Percentiles rank a stretch among this genome's conserved stretches.
Evolutionary conservation across 2,113 vertebrate species (phyloP).

Genomic region (Amblyopsis rosae): DNA sequence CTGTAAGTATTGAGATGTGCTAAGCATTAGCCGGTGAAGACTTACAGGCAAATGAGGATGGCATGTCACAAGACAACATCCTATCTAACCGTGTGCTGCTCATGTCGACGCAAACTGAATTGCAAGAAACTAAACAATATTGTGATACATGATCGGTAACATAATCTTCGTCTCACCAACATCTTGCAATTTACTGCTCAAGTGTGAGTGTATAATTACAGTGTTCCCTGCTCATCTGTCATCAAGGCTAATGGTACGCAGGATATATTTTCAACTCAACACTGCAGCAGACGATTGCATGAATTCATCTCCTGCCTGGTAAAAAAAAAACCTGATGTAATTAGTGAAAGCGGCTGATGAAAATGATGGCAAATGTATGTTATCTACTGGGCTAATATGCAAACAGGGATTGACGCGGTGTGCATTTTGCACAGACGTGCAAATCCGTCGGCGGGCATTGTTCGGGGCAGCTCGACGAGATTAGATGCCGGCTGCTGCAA

Average conservation of each 20-base stretch:
- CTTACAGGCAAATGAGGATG: constrained; percentile 34
- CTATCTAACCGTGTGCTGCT: constrained; percentile 8
- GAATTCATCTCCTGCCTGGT: too few relatives aligned
- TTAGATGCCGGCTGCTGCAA: constrained; percentile 6
- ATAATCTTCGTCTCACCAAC: neutral
- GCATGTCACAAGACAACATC: constrained; percentile 21
- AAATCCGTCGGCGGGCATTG: neutral
- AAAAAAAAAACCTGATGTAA: too few relatives aligned
- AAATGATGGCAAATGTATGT: too few relatives aligned
- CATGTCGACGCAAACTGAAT: constrained; percentile 5
- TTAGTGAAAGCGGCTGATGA: too few relatives aligned
- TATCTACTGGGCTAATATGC: neutral
- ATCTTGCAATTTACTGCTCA: neutral
- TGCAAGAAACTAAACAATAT: neutral
- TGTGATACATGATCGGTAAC: neutral
- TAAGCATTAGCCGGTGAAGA: constrained; percentile 19
- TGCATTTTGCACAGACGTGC: neutral
- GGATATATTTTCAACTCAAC: too few relatives aligned
- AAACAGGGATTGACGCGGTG: neutral
- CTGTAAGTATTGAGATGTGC: constrained; percentile 45
- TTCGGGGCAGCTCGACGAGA: neutral
- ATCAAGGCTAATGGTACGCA: too few relatives aligned
- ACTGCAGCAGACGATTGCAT: too few relatives aligned
- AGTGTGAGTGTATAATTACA: neutral
- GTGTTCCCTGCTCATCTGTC: too few relatives aligned